Conservation (phyloP, 1,140 invertebrate genomes). For the honey bee (Apis mellifera) region DNA sequence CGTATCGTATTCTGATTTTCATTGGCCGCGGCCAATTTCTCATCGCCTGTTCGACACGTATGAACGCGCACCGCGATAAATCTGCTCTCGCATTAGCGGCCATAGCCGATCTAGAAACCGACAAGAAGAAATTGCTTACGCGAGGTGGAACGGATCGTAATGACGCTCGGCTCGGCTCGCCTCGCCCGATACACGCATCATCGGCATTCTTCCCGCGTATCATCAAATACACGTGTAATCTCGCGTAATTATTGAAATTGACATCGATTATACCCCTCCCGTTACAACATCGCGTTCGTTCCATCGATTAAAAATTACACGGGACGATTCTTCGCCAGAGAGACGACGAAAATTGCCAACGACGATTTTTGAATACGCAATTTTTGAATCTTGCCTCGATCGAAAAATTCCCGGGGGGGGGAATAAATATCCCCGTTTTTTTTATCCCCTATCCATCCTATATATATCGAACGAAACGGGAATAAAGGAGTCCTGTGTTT, state of each 20-base stretch:
- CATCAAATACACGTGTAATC: not conserved
- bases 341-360: too few species aligned
- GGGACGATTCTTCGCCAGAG: too few species aligned
- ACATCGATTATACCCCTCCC: not conserved
- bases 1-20: slow-evolving; percentile 22
- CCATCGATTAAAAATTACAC: too few species aligned
- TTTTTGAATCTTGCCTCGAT: too few species aligned
- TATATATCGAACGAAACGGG: not conserved
- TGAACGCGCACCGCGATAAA: slow-evolving; percentile 31
- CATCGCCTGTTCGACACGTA: slow-evolving; percentile 30
- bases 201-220: not conserved
- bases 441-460: not conserved
- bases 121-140: slow-evolving; percentile 24
- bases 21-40: slow-evolving; percentile 27
- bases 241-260: not conserved
- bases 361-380: not conserved
- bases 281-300: not conserved
- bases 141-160: not conserved
- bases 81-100: slow-evolving; percentile 30
- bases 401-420: too few species aligned
- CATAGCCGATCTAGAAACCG: slow-evolving; percentile 15
- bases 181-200: not conserved
- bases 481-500: not conserved
- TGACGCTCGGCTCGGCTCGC: not conserved
- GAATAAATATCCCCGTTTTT: too few species aligned